A percentile compares a stretch with the other conserved stretches of the same genome.
These are phyloP conservation scores for Drosophila biarmipes DNA, from an alignment of 1,140 invertebrate genomes.

Conservation along the genomic window DNA sequence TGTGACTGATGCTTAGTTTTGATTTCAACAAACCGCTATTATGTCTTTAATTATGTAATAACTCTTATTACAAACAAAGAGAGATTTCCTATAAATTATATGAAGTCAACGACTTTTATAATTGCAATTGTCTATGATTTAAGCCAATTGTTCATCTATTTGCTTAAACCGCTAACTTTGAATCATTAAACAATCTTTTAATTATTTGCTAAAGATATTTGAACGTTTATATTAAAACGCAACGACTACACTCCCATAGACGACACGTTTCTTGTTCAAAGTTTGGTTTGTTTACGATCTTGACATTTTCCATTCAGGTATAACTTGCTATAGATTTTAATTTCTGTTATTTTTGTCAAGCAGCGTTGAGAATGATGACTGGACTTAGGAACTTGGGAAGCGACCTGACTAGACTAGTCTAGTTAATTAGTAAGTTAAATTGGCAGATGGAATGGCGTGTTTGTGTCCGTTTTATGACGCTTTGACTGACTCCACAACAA, in stretches of 20 bases:
- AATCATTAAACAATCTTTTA: background rate
- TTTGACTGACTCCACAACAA: slow-evolving; percentile 33
- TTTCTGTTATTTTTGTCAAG: slow-evolving; percentile 34
- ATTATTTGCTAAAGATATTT: background rate
- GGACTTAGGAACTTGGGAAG: slow-evolving; percentile 3
- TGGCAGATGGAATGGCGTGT: slow-evolving; percentile 22
- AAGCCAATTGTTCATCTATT: too few relatives aligned
- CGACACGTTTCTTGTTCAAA: slow-evolving; percentile 15
- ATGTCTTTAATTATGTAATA: background rate
- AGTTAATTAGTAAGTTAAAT: slow-evolving; percentile 59
- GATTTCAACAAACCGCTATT: slow-evolving; percentile 8
- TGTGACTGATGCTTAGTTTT: slow-evolving; percentile 3
- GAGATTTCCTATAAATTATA: too few relatives aligned
- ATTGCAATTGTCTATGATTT: background rate
- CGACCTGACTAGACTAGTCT: slow-evolving; percentile 46
- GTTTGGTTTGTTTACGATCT: slow-evolving; percentile 65
- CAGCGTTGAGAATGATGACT: slow-evolving; percentile 12
- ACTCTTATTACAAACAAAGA: background rate
- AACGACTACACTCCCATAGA: slow-evolving; percentile 1
- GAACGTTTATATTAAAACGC: background rate
- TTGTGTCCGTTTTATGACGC: slow-evolving; percentile 45
- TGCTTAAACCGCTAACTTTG: too few relatives aligned
- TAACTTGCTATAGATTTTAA: slow-evolving; percentile 64
- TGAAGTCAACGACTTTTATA: slow-evolving; percentile 10
- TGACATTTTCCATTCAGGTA: slow-evolving; percentile 72